Evolutionary conservation across 2,888 invertebrate species (phyloP).

Genomic region (Baronia brevicornis): DNA sequence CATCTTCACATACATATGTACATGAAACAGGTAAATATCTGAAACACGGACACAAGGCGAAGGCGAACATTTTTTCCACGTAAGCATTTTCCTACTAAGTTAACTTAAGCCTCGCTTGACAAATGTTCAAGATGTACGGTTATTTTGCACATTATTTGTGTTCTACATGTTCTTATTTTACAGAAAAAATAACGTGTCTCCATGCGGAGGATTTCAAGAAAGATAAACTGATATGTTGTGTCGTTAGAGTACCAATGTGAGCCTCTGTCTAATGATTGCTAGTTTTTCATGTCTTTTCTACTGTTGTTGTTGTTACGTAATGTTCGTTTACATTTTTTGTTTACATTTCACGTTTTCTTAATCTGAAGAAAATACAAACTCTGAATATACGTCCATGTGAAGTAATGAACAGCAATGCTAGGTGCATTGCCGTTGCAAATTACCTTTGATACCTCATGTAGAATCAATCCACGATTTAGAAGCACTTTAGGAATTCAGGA

Average conservation of each 20-base stretch:
- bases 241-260: conserved; percentile 29
- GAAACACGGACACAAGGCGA: conserved; percentile 34
- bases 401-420: too few species aligned
- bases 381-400: too few species aligned
- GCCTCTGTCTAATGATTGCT: conserved; percentile 36
- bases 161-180: conserved; percentile 44
- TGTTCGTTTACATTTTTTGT: too few species aligned
- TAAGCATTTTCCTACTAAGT: conserved; percentile 59
- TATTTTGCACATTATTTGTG: conserved; percentile 65
- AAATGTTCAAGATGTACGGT: conserved; percentile 72
- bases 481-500: too few species aligned
- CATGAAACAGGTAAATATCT: conserved; percentile 36
- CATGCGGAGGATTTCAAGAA: conserved; percentile 35
- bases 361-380: too few species aligned
- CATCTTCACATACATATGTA: conserved; percentile 8
- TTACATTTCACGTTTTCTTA: too few species aligned
- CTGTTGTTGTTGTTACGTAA: conserved; percentile 1
- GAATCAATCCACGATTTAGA: too few species aligned
- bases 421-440: too few species aligned
- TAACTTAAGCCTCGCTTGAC: conserved; percentile 69
- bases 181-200: conserved; percentile 41
- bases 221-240: conserved; percentile 39
- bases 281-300: conserved; percentile 26
- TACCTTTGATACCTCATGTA: too few species aligned
- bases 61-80: conserved; percentile 46